Percentiles rank a stretch among this genome's conserved stretches.
Evolutionary conservation across 2,113 vertebrate genomes (phyloP).

Genomic region (Sorex fumeus): DNA sequence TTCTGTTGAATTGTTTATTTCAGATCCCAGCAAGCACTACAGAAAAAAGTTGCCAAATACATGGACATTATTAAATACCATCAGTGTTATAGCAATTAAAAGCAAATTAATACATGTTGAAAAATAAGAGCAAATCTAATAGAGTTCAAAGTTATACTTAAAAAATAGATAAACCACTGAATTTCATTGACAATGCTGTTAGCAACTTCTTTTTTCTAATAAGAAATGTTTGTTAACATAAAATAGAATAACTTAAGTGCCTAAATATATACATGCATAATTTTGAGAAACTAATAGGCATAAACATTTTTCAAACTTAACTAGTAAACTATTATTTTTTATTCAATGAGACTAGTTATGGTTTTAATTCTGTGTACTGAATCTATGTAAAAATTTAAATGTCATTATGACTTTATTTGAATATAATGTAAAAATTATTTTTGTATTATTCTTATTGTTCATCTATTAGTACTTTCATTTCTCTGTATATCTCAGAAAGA

Average conservation of each 20-base stretch:
- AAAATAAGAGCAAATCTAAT: conserved; percentile 13
- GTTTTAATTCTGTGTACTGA: conserved; percentile 1
- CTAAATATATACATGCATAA: not conserved
- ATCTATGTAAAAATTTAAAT: not conserved
- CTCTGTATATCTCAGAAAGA: not conserved
- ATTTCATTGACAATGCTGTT: too few relatives aligned
- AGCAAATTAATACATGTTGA: not conserved
- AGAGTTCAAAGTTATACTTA: not conserved
- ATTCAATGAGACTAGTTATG: not conserved
- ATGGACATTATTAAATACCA: not conserved
- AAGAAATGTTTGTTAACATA: not conserved
- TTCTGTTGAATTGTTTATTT: not conserved
- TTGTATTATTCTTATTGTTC: not conserved
- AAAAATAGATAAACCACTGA: not conserved
- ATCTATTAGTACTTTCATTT: not conserved
- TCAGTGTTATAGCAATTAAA: not conserved
- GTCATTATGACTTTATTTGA: not conserved
- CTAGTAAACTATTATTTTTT: not conserved
- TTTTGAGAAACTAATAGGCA: not conserved
- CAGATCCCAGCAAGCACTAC: not conserved
- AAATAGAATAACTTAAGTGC: not conserved
- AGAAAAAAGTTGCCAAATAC: not conserved
- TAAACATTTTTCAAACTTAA: not conserved
- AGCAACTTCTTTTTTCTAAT: not conserved
- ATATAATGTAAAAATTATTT: conserved; percentile 15